Evolutionary conservation across 2,113 vertebrate genomes (phyloP).

Genomic region (Ammodytes marinus): DNA sequence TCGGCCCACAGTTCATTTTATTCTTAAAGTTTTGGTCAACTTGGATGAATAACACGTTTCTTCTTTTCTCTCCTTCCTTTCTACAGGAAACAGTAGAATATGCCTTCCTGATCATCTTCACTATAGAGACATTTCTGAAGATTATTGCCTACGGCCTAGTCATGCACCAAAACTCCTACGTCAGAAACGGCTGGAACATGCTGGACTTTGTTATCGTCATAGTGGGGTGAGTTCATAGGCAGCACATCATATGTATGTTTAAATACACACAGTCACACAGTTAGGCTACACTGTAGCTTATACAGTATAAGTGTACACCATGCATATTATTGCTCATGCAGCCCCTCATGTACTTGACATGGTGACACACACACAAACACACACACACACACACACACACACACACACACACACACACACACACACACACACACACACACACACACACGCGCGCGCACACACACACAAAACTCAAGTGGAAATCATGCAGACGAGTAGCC

Average conservation of each 20-base stretch:
- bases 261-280: not conserved
- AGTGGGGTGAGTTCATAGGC: slow-evolving; percentile 91
- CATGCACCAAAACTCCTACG: slow-evolving; percentile 97
- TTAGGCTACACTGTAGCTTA: too few species aligned
- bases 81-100: slow-evolving; percentile 99
- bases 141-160: slow-evolving; percentile 99
- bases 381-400: not conserved
- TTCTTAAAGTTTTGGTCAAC: not conserved
- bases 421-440: slow-evolving; percentile 1
- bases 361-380: not conserved
- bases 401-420: not conserved
- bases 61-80: not conserved
- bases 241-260: not conserved
- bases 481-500: slow-evolving; percentile 10
- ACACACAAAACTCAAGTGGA: slow-evolving; percentile 23
- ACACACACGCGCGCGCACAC: not conserved
- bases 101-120: slow-evolving; percentile 99
- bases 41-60: not conserved
- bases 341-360: not conserved
- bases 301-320: not conserved
- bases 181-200: slow-evolving; percentile 99
- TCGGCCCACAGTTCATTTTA: not conserved
- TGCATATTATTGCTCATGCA: not conserved
- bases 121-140: slow-evolving; percentile 99
- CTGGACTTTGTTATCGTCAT: slow-evolving; percentile 99